Percentiles rank a stretch among this genome's conserved stretches.
phyloP scores from a whole-genome alignment of 2,888 invertebrate genomes.

The Sminthurides aquaticus region DNA sequence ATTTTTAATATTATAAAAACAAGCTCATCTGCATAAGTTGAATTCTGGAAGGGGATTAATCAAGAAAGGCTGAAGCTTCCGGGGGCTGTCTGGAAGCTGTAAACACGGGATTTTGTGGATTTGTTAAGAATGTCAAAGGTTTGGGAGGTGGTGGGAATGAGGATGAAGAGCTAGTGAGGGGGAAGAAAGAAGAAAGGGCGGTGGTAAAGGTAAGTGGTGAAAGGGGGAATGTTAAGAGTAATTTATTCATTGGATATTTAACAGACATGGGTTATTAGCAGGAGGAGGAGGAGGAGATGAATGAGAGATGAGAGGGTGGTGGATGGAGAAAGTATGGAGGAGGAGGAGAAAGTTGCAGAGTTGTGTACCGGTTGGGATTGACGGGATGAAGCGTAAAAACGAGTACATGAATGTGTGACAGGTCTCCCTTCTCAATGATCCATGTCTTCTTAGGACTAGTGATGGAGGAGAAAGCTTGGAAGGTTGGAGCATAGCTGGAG shows the following conservation, averaged over 20 bases:
- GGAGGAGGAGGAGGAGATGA: not conserved
- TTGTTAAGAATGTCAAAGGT: too few species aligned
- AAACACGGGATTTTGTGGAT: too few species aligned
- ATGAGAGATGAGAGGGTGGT: not conserved
- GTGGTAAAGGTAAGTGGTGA: too few species aligned
- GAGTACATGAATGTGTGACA: slow-evolving; percentile 1
- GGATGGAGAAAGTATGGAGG: not conserved
- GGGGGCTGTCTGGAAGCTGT: too few species aligned
- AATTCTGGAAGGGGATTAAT: too few species aligned
- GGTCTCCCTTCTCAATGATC: slow-evolving; percentile 3
- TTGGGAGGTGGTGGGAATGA: too few species aligned
- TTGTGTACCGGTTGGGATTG: too few species aligned
- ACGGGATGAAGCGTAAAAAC: not conserved
- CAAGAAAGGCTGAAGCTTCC: too few species aligned
- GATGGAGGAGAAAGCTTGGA: not conserved
- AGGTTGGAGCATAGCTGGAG: not conserved
- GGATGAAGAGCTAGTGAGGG: too few species aligned
- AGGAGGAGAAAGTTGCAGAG: not conserved
- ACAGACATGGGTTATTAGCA: not conserved
- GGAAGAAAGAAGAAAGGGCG: too few species aligned
- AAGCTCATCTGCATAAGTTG: too few species aligned
- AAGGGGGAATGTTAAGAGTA: not conserved
- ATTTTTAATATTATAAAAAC: too few species aligned
- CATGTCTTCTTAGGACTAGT: not conserved
- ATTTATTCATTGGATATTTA: not conserved